Percentiles rank a stretch among this genome's conserved stretches.
phyloP scores from a whole-genome alignment of 2,888 invertebrate species.

The Drosophila meridiana region DNA sequence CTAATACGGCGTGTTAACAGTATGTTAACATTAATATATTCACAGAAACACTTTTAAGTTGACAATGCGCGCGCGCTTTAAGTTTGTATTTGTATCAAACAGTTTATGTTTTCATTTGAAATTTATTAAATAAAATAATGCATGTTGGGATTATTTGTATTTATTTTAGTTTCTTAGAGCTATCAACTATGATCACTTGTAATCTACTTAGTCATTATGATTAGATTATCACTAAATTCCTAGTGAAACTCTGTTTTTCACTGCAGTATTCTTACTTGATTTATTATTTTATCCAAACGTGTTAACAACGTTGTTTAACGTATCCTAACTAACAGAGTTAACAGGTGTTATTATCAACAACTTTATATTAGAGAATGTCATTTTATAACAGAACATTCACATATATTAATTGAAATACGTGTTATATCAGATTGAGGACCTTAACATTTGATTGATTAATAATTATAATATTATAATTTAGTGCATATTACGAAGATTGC shows the following conservation, averaged over 20 bases:
- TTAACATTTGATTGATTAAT: background rate
- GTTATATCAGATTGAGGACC: background rate
- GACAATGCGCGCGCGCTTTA: background rate
- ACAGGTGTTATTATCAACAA: too few relatives aligned
- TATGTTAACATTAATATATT: background rate
- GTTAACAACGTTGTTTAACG: background rate
- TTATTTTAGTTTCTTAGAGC: background rate
- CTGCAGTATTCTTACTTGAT: too few relatives aligned
- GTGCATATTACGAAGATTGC: background rate
- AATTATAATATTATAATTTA: background rate
- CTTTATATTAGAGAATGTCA: background rate
- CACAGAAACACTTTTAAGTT: background rate
- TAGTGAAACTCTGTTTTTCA: too few relatives aligned
- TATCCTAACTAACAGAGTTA: too few relatives aligned
- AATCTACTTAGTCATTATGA: too few relatives aligned
- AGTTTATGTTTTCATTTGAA: background rate
- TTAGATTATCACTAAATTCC: too few relatives aligned
- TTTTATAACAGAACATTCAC: background rate
- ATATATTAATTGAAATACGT: background rate
- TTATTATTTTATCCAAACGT: background rate
- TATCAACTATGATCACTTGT: too few relatives aligned
- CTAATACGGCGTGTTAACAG: background rate
- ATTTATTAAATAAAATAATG: background rate
- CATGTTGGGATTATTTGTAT: background rate
- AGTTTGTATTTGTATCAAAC: background rate